Evolutionary conservation across 1,140 invertebrate species (phyloP), one percentile per base, ranked within the genome.

Genomic region (Littorina saxatilis): DNA sequence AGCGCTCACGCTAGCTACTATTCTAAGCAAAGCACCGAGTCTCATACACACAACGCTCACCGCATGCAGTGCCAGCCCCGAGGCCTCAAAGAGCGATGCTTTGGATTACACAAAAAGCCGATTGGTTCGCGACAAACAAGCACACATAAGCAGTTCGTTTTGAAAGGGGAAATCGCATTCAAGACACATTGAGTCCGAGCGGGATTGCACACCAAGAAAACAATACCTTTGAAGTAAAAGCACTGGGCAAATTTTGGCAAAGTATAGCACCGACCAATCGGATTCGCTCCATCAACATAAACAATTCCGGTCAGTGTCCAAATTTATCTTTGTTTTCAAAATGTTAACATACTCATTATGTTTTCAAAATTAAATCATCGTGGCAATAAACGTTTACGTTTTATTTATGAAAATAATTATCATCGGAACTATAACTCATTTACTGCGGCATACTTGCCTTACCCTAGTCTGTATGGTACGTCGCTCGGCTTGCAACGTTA

Each of bases 381-480:
- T 68, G 29, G 7, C 7, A 9, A 68, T 35, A 29, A 9, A 43
- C n/a, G 37, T 52, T n/a, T 17, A 11, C n/a, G 23, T 77, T 40
- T 20, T n/a, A 78, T 23, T 66, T 40, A 81, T 50, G 23, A 27
- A 39, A 27, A 40, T 20, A 20, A 68, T 50, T 76, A 27, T 81
- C 73, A 63, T 68, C 74, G 43, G 63, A 55, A 39, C 58, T 66
- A n/a, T n/a, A 63, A 76, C 75, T 58, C 35, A 85, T 83, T 88
- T 82, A 73, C 84, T 88, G 87, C 87, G 84, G 83, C 40, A 37
- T 73, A 79, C 39, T 66, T 66, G 37, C 23, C 75, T 84, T 85
- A 87, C 88, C 85, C 47, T 82, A 84, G 77, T 84, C 85, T 73
- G 37, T 63, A 63, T 40, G 68, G 81, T 86, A 85, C 87, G 85